A percentile compares a stretch with the other conserved stretches of the same genome.
These are phyloP conservation scores for Lagopus muta DNA, from an alignment of 2,113 vertebrate genomes.

Conservation along the genomic window DNA sequence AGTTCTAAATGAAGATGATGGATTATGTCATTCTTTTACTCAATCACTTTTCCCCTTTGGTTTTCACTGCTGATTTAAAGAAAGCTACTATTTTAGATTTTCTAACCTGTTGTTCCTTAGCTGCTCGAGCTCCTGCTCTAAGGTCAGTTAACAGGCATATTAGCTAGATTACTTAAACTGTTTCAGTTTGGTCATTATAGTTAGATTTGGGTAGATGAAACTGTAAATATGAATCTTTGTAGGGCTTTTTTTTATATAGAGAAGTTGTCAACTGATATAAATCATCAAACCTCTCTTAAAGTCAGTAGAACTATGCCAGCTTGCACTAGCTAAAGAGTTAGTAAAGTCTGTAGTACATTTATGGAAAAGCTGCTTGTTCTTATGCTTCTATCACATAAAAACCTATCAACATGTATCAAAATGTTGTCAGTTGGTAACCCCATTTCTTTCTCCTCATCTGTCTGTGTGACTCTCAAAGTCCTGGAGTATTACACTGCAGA, in stretches of 20 bases:
- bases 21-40: not conserved
- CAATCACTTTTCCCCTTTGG: not conserved
- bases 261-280: not conserved
- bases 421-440: not conserved
- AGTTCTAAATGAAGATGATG: not conserved
- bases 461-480: constrained; percentile 13
- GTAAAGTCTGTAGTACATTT: not conserved
- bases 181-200: not conserved
- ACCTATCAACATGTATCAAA: not conserved
- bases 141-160: not conserved
- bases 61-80: not conserved
- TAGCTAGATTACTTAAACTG: not conserved
- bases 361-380: not conserved
- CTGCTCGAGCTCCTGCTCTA: not conserved
- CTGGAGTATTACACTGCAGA: constrained; percentile 72
- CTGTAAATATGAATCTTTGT: not conserved
- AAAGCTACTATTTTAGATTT: not conserved
- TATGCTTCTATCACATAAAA: not conserved
- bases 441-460: not conserved
- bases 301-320: not conserved
- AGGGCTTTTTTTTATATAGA: not conserved
- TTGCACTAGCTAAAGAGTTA: not conserved
- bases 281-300: not conserved
- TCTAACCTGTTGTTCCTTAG: not conserved
- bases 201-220: not conserved